Evolutionary conservation across 2,888 invertebrate genomes (phyloP).

Genomic region (Poecilus cupreus): DNA sequence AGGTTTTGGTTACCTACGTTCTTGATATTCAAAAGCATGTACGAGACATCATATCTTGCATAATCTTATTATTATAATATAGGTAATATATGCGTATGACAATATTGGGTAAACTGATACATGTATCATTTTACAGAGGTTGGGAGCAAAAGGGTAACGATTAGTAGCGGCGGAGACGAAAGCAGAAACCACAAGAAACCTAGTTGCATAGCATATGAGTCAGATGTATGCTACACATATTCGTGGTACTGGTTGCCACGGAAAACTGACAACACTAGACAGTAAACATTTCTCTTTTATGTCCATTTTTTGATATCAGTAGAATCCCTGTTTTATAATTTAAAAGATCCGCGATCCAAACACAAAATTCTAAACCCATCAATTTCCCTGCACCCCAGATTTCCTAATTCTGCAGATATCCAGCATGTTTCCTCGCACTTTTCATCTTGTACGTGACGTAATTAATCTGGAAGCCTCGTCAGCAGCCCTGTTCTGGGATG

Average conservation of each 20-base stretch:
- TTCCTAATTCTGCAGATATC: background rate
- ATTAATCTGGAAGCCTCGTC: slow-evolving; percentile 27
- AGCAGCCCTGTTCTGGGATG: background rate
- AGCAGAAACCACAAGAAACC: background rate
- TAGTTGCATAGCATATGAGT: background rate
- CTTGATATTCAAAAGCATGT: no score
- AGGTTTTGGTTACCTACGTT: no score
- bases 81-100: no score
- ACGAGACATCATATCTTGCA: background rate
- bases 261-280: no score
- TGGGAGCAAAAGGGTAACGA: background rate
- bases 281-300: no score
- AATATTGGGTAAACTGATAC: no score
- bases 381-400: background rate
- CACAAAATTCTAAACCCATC: no score
- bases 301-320: no score
- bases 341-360: no score
- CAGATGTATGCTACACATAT: background rate
- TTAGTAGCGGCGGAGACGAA: background rate
- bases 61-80: no score
- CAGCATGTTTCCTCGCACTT: slow-evolving; percentile 2
- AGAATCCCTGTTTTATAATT: no score
- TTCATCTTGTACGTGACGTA: slow-evolving; percentile 23
- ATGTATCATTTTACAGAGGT: background rate
- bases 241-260: background rate